Percentiles rank a stretch among this genome's conserved stretches.
Evolutionary conservation across 2,113 vertebrate species (phyloP).

Genomic region (Microcebus ravelobensis): DNA sequence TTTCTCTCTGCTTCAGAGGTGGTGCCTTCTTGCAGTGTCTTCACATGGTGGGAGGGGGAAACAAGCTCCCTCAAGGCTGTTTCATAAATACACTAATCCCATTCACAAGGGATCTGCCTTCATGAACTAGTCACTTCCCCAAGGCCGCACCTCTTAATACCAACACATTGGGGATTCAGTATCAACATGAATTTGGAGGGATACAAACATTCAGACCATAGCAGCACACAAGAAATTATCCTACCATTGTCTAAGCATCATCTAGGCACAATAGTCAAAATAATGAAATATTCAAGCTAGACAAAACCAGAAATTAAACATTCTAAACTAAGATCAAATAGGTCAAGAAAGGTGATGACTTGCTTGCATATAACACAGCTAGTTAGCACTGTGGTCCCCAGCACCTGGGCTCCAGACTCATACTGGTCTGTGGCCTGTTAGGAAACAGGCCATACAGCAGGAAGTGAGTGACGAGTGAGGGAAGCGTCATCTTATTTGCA

Average conservation of each 20-base stretch:
- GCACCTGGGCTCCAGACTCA: no score
- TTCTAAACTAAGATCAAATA: background rate
- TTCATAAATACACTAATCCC: background rate
- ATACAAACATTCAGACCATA: background rate
- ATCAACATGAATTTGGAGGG: background rate
- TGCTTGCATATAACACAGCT: background rate
- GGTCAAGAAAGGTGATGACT: background rate
- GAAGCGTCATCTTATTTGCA: no score
- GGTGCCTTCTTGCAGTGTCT: background rate
- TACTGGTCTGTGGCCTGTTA: no score
- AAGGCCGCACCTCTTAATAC: background rate
- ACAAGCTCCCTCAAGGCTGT: background rate
- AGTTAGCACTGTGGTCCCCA: no score
- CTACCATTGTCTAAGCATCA: background rate
- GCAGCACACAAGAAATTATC: background rate
- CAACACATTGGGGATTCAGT: background rate
- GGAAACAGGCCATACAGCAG: no score
- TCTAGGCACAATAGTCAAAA: constrained; percentile 12
- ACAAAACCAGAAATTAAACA: constrained; percentile 21
- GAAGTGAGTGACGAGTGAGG: no score
- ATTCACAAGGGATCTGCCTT: background rate
- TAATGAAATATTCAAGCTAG: background rate
- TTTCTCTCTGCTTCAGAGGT: background rate
- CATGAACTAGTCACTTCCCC: no score
- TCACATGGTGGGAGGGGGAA: background rate